Evolutionary conservation across 2,888 invertebrate genomes (phyloP).

Genomic region (Eilema caniola): DNA sequence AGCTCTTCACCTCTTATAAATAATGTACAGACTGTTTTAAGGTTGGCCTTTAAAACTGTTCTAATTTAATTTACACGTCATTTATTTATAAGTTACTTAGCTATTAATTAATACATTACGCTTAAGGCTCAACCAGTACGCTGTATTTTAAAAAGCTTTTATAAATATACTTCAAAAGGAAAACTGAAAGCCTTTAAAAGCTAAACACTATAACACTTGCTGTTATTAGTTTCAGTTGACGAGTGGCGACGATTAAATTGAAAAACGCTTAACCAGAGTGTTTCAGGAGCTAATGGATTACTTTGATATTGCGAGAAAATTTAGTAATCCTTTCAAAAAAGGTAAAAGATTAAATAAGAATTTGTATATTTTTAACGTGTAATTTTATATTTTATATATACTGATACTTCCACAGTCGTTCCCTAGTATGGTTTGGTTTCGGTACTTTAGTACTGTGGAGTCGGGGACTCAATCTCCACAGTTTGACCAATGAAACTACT

Average conservation of each 20-base stretch:
- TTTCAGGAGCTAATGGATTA: constrained; percentile 21
- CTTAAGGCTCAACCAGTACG: not conserved
- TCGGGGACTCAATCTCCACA: too few species aligned
- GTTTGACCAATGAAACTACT: too few species aligned
- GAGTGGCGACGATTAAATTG: constrained; percentile 19
- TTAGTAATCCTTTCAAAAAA: not conserved
- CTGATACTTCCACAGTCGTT: too few species aligned
- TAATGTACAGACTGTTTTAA: too few species aligned
- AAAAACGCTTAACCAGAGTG: constrained; percentile 29
- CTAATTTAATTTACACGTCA: too few species aligned
- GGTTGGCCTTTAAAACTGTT: too few species aligned
- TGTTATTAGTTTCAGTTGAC: constrained; percentile 18
- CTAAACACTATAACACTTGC: not conserved
- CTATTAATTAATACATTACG: too few species aligned
- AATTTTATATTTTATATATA: too few species aligned
- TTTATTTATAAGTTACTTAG: too few species aligned
- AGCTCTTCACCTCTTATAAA: too few species aligned
- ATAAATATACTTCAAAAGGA: not conserved
- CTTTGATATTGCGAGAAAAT: constrained; percentile 6
- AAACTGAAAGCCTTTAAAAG: constrained; percentile 11
- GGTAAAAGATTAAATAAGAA: not conserved
- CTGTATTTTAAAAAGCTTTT: not conserved
- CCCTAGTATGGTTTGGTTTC: too few species aligned
- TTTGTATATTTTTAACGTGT: not conserved
- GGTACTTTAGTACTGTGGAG: too few species aligned